Conservation (phyloP, 2,113 vertebrate species). For the Rutilus rutilus region DNA sequence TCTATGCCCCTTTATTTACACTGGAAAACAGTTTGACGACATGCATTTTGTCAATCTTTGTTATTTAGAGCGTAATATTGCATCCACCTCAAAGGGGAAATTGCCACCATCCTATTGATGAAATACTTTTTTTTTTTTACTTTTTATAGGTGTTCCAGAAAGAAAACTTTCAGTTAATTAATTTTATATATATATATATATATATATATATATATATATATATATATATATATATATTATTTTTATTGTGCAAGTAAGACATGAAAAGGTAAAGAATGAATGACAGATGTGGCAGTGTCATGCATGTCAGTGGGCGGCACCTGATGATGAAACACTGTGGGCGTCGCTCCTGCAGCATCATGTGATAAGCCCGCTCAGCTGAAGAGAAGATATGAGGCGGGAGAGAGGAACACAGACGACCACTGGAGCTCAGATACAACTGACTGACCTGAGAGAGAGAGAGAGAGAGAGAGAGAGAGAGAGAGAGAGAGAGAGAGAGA, state of each 20-base stretch:
- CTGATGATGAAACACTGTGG: conserved; percentile 94
- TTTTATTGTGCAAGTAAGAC: background rate
- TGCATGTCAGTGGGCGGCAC: conserved; percentile 68
- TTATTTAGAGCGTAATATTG: background rate
- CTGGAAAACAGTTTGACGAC: background rate
- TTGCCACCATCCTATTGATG: background rate
- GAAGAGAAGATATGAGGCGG: conserved; percentile 96
- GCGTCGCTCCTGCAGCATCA: conserved; percentile 87
- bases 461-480: background rate
- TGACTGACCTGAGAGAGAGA: conserved; percentile 85
- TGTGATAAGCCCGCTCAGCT: conserved; percentile 89
- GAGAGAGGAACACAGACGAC: conserved; percentile 84
- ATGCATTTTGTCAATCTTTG: background rate
- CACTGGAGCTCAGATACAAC: conserved; percentile 87
- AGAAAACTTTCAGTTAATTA: too few species aligned
- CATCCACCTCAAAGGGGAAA: background rate
- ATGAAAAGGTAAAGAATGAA: background rate
- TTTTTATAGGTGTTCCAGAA: too few species aligned
- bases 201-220: too few species aligned
- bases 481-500: conserved; percentile 46
- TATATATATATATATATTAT: too few species aligned
- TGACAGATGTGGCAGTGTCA: background rate
- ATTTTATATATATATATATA: too few species aligned
- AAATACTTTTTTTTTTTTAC: background rate
- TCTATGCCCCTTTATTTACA: too few species aligned